These are phyloP conservation scores for Tetragonisca angustula DNA, from an alignment of 2,888 invertebrate genomes.

Conservation along the genomic window DNA sequence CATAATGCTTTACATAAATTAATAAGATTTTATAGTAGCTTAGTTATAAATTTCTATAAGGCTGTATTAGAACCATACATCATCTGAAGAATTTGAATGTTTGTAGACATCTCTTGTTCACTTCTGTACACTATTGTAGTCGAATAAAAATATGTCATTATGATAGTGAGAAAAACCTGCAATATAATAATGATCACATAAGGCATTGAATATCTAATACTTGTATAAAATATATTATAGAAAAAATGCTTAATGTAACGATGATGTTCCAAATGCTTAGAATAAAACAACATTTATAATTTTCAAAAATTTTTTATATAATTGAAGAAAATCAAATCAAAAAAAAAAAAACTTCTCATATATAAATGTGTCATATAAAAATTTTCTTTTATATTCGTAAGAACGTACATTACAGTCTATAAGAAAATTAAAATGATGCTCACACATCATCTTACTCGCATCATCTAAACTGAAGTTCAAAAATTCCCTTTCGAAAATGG, in stretches of 20 bases:
- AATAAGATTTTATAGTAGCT: constrained; percentile 21
- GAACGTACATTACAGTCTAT: constrained; percentile 14
- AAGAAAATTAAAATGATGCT: constrained; percentile 3
- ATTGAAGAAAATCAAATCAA: constrained; percentile 25
- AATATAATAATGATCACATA: constrained; percentile 72
- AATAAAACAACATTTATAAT: neutral
- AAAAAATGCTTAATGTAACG: neutral
- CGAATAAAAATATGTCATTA: constrained; percentile 62
- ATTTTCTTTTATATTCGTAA: constrained; percentile 16
- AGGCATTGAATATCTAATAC: constrained; percentile 21
- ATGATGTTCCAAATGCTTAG: neutral
- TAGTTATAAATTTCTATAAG: constrained; percentile 19
- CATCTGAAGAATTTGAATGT: constrained; percentile 22
- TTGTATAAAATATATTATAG: constrained; percentile 7
- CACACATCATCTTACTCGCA: neutral
- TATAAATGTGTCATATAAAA: constrained; percentile 20
- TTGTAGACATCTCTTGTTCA: constrained; percentile 38
- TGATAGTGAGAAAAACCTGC: constrained; percentile 74
- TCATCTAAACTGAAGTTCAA: constrained; percentile 3
- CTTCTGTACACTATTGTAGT: constrained; percentile 36
- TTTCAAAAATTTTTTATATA: neutral
- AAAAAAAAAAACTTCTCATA: constrained; percentile 10
- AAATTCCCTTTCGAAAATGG: neutral
- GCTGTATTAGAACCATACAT: constrained; percentile 21
- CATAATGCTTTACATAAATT: constrained; percentile 43